Evolutionary conservation across 2,797 vertebrate species (phyloP).

Genomic region (Carapus acus): DNA sequence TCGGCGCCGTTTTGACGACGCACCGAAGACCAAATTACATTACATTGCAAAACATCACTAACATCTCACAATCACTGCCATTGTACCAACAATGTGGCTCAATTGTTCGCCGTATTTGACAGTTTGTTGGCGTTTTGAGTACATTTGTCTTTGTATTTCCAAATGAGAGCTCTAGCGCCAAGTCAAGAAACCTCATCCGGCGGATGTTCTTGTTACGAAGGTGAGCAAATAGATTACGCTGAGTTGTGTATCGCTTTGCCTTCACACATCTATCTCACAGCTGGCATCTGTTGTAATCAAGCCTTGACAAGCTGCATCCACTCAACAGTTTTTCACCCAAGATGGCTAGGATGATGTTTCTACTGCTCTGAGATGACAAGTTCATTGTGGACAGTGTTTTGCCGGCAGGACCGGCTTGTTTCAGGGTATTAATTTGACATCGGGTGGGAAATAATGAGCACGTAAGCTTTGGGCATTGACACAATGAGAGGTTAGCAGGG

Average conservation of each 20-base stretch:
- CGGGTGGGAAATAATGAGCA: conserved; percentile 25
- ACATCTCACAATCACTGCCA: too few species aligned
- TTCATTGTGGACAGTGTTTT: conserved; percentile 1
- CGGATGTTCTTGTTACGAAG: conserved; percentile 18
- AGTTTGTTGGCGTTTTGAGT: too few species aligned
- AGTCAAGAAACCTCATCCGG: too few species aligned
- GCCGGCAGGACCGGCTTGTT: conserved; percentile 8
- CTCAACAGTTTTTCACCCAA: background rate
- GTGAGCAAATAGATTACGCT: conserved; percentile 2
- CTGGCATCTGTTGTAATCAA: background rate
- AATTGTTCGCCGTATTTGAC: too few species aligned
- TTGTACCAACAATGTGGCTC: too few species aligned
- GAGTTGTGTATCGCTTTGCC: background rate
- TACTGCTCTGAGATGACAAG: background rate
- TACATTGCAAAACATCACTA: too few species aligned
- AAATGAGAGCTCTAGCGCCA: too few species aligned
- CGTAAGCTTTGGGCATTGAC: conserved; percentile 26
- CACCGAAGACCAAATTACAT: too few species aligned
- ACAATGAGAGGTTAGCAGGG: conserved; percentile 22
- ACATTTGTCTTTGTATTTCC: too few species aligned
- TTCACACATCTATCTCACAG: conserved; percentile 3
- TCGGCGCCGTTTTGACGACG: too few species aligned
- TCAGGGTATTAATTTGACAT: conserved; percentile 14
- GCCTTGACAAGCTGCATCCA: background rate
- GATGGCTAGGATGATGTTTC: background rate